Evolutionary conservation across 2,888 invertebrate genomes (phyloP).

Genomic region (Tenthredo amoena): DNA sequence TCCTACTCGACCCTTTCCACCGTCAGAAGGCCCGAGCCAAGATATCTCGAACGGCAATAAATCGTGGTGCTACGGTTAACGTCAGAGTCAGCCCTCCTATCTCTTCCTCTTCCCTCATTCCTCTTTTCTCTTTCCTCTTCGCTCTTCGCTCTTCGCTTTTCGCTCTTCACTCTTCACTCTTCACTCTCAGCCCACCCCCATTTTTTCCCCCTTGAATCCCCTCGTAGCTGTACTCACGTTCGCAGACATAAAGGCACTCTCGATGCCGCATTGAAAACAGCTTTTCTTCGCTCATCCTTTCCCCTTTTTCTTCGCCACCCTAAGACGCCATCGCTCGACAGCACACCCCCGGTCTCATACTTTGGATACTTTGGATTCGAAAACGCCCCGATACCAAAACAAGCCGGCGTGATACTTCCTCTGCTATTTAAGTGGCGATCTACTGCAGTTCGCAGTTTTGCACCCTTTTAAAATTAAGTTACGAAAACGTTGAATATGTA

Average conservation of each 20-base stretch:
- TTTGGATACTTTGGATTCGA: conserved; percentile 18
- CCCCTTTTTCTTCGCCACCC: background rate
- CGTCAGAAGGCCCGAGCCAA: conserved; percentile 55
- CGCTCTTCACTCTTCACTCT: background rate
- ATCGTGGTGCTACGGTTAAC: conserved; percentile 73
- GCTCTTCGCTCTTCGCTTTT: background rate
- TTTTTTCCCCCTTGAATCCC: conserved; percentile 18
- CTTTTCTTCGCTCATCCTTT: conserved; percentile 54
- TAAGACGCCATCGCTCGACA: conserved; percentile 22
- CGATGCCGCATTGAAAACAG: conserved; percentile 53
- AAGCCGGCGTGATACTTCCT: conserved; percentile 3
- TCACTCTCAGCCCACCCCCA: background rate
- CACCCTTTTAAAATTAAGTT: background rate
- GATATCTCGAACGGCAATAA: conserved; percentile 73
- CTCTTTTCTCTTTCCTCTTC: background rate
- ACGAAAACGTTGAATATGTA: background rate
- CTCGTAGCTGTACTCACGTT: conserved; percentile 45
- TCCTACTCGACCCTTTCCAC: conserved; percentile 42
- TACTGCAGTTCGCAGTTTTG: conserved; percentile 4
- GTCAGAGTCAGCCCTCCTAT: conserved; percentile 71
- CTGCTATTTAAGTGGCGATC: background rate
- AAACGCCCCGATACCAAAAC: conserved; percentile 37
- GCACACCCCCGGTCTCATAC: background rate
- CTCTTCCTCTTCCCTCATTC: conserved; percentile 62
- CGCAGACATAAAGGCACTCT: conserved; percentile 53